Percentiles rank a stretch among this genome's conserved stretches.
These are phyloP conservation scores for Syngnathus rostellatus DNA, from an alignment of 2,797 vertebrate genomes.

Conservation along the genomic window DNA sequence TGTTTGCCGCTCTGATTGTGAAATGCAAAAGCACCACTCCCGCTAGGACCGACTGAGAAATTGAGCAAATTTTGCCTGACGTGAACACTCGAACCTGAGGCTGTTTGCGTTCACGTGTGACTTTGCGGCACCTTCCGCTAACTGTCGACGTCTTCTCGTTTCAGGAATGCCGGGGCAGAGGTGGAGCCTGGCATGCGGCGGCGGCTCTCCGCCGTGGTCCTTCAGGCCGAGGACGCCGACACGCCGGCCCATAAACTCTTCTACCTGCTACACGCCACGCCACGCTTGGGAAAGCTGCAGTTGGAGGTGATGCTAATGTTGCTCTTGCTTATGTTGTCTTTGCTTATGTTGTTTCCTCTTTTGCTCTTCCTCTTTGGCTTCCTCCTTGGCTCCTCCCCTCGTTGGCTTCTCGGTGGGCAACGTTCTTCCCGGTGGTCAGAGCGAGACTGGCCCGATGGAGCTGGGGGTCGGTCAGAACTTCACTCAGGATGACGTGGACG, in stretches of 20 bases:
- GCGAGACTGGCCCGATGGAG: slow-evolving; percentile 39
- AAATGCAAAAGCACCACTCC: no score
- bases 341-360: no score
- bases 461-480: slow-evolving; percentile 65
- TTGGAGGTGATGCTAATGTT: slow-evolving; percentile 42
- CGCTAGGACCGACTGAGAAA: no score
- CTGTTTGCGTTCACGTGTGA: no score
- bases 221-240: slow-evolving; percentile 65
- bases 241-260: slow-evolving; percentile 36
- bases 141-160: slow-evolving; percentile 5
- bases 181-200: slow-evolving; percentile 52
- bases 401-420: not conserved
- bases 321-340: no score
- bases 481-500: slow-evolving; percentile 62
- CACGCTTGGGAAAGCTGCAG: slow-evolving; percentile 59
- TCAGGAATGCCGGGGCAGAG: slow-evolving; percentile 61
- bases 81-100: no score
- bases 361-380: not conserved
- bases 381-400: no score
- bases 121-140: no score
- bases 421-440: slow-evolving; percentile 30
- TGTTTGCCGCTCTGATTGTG: no score
- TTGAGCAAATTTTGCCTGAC: no score
- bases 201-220: slow-evolving; percentile 61
- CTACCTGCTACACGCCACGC: slow-evolving; percentile 46